Base-by-base conservation (phyloP, 2,888 invertebrate genomes). In the Dascillus cervinus region DNA sequence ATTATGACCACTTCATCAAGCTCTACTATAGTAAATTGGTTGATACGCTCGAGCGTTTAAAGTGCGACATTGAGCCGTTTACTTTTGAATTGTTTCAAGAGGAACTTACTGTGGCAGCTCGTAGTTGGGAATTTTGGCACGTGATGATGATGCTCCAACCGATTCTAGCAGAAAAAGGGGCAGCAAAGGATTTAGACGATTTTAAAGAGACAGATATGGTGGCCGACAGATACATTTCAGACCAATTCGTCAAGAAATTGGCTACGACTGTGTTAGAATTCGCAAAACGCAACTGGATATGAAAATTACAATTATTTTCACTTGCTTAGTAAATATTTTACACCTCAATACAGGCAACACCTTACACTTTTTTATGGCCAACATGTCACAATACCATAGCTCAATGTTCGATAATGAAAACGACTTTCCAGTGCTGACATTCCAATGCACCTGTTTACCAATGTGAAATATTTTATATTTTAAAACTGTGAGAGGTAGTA, bases 1-100 rank as follows among this genome's bases (percentile, higher is more conserved):
- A 70, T 28, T 55, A 62, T 15, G 61, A 72, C 3, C 58, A 66
- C 11, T 57, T 75, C 3, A 40, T 74, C 0, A 48, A 61, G 31
- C 49, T 64, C 1, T 74, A 75, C 44, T 67, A 72, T 41, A 53
- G 65, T 0, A 56, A 56, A 1, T 65, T 75, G 21, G 43, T 70
- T 1, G 29, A 54, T 0, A 49, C 55, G 5, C 45, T 75, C 12
- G 43, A 50, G 11, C 46, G 50, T n/a, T 40, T 53, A 11, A 36
- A 46, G 6, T 29, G 40, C 24, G 46, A 57, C 24, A 55, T 55
- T 1, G 46, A 41, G 14, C 34, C 50, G 12, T 69, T 67, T 40
- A 54, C 56, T 3, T 64, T 54, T 29, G 56, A 64, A 13, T 43
- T 44, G 51, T 67, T 58, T 49, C 9, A 41, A 36, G 32, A 55